Base-by-base conservation (phyloP, 1,140 invertebrate genomes). In the Zaprionus ornatus region DNA sequence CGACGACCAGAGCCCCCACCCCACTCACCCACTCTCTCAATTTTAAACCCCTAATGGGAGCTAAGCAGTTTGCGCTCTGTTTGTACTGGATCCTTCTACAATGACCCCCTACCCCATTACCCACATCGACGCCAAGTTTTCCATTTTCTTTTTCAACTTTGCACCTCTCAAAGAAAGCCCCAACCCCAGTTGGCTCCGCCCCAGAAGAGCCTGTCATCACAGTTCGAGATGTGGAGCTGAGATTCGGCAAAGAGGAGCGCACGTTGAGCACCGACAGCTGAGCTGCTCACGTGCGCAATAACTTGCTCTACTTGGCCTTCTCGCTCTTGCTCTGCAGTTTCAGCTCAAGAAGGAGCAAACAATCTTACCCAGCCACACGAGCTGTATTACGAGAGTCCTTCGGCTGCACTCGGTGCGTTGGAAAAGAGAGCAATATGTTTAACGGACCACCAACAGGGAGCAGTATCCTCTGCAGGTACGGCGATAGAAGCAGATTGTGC, bases 71-170 rank as follows among this genome's bases (percentile, higher is more conserved):
- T 67, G 52, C 35, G 40, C 32, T 62, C 50, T 69, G 65, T 62
- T 74, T 61, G 60, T 68, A 17, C 60, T 59, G 54, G 59, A 12
- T 21, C 60, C 52, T 15, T 5, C 37, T 64, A 35, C 40, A 13
- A 9, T 75, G 66, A 70, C 66, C 66, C 59, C 10, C 7, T 12
- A 19, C 23, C 23, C 21, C 23, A 10, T 17, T 27, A 3, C 55
- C 29, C 17, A 64, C 71, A 64, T 74, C 76, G 15, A 29, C 21
- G 61, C 61, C 62, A 65, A 65, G 50, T 65, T 55, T 65, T 42
- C 37, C 15, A 35, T n/a, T 82, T 86, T 79, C 80, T 80, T 81
- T 87, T 72, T 75, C 63, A 82, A 74, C 78, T 85, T 77, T 60
- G 74, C 68, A 71, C 71, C 65, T 23, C 27, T 17, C 17, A 25